Evolutionary conservation across 2,888 invertebrate species (phyloP).

Genomic region (Pollenia griseotomentosa): DNA sequence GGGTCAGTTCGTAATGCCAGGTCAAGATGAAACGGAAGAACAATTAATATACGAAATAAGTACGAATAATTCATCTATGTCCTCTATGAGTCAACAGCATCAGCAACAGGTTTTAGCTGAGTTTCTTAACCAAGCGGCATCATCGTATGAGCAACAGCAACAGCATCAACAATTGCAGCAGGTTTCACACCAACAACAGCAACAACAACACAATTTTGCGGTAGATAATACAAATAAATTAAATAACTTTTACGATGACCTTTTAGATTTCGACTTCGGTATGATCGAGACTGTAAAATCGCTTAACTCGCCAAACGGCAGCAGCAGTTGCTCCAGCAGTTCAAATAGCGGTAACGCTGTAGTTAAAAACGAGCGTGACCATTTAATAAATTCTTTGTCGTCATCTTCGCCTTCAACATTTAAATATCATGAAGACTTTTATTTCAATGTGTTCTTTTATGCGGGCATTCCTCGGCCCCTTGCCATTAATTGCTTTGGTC

Average conservation of each 20-base stretch:
- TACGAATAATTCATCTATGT: constrained; percentile 78
- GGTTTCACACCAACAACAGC: constrained; percentile 49
- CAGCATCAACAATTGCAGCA: constrained; percentile 61
- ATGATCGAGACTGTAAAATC: constrained; percentile 79
- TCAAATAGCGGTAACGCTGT: constrained; percentile 61
- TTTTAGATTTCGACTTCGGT: constrained; percentile 76
- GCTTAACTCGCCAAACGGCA: constrained; percentile 63
- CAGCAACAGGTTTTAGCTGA: constrained; percentile 80
- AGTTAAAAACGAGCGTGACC: constrained; percentile 68
- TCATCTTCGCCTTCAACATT: constrained; percentile 72
- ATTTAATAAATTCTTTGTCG: constrained; percentile 25
- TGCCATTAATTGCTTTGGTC: constrained; percentile 80
- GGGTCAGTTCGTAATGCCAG: constrained; percentile 72
- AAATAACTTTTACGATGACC: constrained; percentile 55
- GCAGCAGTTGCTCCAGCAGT: constrained; percentile 44
- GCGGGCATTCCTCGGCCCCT: constrained; percentile 79
- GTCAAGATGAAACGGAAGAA: constrained; percentile 69
- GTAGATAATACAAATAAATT: constrained; percentile 25
- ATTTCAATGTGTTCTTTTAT: constrained; percentile 79
- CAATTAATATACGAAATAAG: constrained; percentile 80
- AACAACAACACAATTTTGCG: constrained; percentile 57
- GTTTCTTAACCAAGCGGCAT: constrained; percentile 79
- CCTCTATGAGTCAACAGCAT: constrained; percentile 80
- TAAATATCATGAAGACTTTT: constrained; percentile 79
- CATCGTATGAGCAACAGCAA: constrained; percentile 74